Conservation (phyloP, 2,888 invertebrate species). For the Stegophylla sp. region DNA sequence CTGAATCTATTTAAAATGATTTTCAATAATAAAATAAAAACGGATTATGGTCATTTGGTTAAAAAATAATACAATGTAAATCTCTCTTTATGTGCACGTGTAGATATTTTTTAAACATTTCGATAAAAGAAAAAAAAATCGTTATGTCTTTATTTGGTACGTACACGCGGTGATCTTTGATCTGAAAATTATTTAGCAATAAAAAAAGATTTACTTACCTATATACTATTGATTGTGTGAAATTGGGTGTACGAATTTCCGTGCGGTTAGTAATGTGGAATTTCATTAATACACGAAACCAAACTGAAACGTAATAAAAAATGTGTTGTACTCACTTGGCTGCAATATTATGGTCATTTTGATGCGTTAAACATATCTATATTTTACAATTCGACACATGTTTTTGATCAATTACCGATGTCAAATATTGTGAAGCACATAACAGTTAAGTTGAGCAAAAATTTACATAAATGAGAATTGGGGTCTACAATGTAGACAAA, state of each 20-base stretch:
- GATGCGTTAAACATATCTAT: too few species aligned
- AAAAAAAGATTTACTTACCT: not conserved
- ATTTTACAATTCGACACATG: too few species aligned
- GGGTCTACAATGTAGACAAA: too few species aligned
- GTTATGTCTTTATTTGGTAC: not conserved
- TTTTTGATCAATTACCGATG: too few species aligned
- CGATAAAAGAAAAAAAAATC: conserved; percentile 3
- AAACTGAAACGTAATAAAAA: not conserved
- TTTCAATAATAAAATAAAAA: not conserved
- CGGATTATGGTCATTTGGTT: conserved; percentile 33
- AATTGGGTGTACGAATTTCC: conserved; percentile 10
- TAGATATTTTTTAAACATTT: not conserved
- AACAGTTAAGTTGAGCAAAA: too few species aligned
- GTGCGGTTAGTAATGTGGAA: not conserved
- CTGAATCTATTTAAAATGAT: not conserved
- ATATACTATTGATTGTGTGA: not conserved
- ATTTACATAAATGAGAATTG: too few species aligned
- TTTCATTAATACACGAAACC: not conserved
- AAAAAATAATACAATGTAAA: not conserved
- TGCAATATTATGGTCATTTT: too few species aligned
- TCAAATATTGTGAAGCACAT: too few species aligned
- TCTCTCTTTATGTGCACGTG: conserved; percentile 27
- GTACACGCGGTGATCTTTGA: not conserved
- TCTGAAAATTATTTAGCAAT: not conserved
- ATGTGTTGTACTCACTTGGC: too few species aligned